Conservation (phyloP, 1,140 invertebrate species). For the Copidosoma floridanum region DNA sequence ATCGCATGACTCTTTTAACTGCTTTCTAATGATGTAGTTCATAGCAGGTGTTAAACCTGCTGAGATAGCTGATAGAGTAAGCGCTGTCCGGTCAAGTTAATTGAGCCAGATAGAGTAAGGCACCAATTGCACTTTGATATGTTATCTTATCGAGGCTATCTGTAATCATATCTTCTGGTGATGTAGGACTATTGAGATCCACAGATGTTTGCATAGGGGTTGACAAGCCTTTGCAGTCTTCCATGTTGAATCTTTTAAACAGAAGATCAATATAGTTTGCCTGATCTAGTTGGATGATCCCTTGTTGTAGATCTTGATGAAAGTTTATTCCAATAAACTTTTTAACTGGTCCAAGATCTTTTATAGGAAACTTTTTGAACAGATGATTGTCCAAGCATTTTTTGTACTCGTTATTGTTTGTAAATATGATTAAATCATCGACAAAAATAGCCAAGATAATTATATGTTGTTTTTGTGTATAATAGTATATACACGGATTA, state of each 20-base stretch:
- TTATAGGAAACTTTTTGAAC: neutral
- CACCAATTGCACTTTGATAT: neutral
- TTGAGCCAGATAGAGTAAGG: neutral
- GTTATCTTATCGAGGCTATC: neutral
- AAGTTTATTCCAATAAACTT: neutral
- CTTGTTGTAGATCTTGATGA: neutral
- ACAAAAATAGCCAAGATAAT: too few relatives aligned
- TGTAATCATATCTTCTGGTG: neutral
- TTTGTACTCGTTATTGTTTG: too few relatives aligned
- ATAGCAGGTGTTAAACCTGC: neutral
- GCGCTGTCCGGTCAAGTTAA: neutral
- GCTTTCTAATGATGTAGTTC: neutral
- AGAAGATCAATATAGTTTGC: neutral
- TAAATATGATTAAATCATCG: too few relatives aligned
- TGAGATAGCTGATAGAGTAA: neutral
- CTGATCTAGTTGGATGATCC: neutral
- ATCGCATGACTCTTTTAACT: neutral
- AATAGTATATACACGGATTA: too few relatives aligned
- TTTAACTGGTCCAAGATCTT: neutral
- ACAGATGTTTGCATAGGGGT: too few relatives aligned
- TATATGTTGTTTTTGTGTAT: too few relatives aligned
- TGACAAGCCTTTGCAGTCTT: neutral
- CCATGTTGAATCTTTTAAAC: neutral
- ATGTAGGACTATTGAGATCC: neutral
- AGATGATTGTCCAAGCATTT: too few relatives aligned